These are phyloP conservation scores for Emesis castigata DNA, from an alignment of 2,888 invertebrate genomes.

Conservation along the genomic window DNA sequence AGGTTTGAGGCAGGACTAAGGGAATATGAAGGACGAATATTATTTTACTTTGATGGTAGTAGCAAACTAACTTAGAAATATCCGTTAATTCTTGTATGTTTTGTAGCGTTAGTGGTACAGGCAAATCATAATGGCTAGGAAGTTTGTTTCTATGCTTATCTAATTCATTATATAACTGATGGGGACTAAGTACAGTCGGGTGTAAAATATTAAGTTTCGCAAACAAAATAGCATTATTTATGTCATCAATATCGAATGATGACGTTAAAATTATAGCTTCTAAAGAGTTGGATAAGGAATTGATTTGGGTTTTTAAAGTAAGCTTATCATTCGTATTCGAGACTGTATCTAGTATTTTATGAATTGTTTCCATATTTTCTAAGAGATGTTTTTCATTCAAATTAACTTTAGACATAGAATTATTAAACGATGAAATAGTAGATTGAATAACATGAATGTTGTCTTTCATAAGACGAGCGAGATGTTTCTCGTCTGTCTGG, in stretches of 20 bases:
- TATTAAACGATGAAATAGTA: slow-evolving; percentile 13
- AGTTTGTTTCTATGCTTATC: no score
- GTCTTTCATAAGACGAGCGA: not conserved
- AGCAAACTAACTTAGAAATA: not conserved
- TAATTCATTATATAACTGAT: no score
- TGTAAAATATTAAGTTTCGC: not conserved
- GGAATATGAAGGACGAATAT: slow-evolving; percentile 8
- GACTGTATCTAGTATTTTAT: not conserved
- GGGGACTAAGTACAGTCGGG: no score
- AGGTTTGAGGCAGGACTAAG: not conserved
- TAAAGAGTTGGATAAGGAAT: not conserved
- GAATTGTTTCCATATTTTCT: not conserved
- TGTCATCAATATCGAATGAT: not conserved
- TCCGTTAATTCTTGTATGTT: no score
- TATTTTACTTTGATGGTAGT: slow-evolving; percentile 8
- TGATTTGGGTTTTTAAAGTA: not conserved
- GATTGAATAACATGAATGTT: not conserved
- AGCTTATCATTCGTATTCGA: not conserved
- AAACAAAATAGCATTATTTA: not conserved
- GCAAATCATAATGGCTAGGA: no score
- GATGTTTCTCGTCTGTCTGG: not conserved
- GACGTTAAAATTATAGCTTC: not conserved
- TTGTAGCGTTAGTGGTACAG: no score
- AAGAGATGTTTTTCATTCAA: not conserved
- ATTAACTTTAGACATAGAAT: not conserved